Conservation (phyloP, 2,888 invertebrate genomes). For the Capitulum mitella region DNA sequence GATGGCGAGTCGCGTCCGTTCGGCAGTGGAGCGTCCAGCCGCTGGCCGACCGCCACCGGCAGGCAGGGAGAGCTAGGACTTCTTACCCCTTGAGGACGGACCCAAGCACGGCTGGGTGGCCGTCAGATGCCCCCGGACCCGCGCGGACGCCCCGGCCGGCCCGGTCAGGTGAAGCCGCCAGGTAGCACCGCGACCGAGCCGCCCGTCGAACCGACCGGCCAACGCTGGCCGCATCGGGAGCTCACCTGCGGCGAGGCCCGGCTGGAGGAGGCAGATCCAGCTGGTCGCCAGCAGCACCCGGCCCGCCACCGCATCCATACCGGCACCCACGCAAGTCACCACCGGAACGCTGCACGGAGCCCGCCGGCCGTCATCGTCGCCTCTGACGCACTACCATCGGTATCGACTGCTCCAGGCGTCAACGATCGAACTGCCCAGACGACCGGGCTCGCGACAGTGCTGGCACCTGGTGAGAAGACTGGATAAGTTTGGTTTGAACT, state of each 20-base stretch:
- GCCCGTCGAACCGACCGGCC: too few relatives aligned
- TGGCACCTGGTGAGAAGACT: not conserved
- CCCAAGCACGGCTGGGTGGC: too few relatives aligned
- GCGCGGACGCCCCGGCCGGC: too few relatives aligned
- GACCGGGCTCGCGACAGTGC: not conserved
- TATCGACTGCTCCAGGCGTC: constrained; percentile 14
- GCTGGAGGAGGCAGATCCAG: not conserved
- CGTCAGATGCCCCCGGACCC: too few relatives aligned
- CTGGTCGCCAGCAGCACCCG: not conserved
- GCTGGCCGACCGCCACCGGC: too few relatives aligned
- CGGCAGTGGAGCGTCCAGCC: not conserved
- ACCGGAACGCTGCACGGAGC: not conserved
- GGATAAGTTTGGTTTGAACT: not conserved
- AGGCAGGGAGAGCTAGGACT: too few relatives aligned
- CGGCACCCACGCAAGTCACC: not conserved
- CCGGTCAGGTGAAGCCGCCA: too few relatives aligned
- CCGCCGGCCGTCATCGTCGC: not conserved
- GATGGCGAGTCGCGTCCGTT: not conserved
- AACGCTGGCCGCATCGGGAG: not conserved
- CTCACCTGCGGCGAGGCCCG: not conserved
- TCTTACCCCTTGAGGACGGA: too few relatives aligned
- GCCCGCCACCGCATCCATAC: not conserved
- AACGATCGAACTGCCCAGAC: not conserved
- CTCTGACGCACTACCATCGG: not conserved
- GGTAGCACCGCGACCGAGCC: too few relatives aligned